Conservation (phyloP, 2,113 vertebrate genomes). For the Aegithalos caudatus region DNA sequence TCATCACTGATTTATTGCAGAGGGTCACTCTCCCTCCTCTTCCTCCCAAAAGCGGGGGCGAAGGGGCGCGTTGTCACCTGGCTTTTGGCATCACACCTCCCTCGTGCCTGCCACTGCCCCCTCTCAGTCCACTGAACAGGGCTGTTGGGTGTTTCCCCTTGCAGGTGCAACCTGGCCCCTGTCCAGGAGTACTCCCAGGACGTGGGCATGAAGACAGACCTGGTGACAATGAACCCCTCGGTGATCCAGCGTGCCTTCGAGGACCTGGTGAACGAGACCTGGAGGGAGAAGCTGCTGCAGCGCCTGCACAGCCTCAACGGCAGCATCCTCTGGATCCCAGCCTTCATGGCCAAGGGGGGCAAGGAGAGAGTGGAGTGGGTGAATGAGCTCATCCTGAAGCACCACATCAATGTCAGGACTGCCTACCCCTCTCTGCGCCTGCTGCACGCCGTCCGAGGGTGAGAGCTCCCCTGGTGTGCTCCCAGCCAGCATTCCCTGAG, state of each 20-base stretch:
- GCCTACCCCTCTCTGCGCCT: slow-evolving; percentile 95
- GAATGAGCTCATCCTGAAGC: slow-evolving; percentile 87
- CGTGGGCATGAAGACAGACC: slow-evolving; percentile 84
- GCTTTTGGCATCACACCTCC: not conserved
- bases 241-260: slow-evolving; percentile 94
- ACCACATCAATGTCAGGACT: slow-evolving; percentile 85
- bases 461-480: slow-evolving; percentile 38
- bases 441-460: slow-evolving; percentile 94
- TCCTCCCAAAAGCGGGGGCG: fast-evolving
- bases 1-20: not conserved
- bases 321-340: slow-evolving; percentile 95
- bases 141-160: not conserved
- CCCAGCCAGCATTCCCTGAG: not conserved
- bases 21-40: not conserved
- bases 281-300: slow-evolving; percentile 85
- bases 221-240: slow-evolving; percentile 97
- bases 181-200: slow-evolving; percentile 88
- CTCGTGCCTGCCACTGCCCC: not conserved
- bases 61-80: not conserved
- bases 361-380: slow-evolving; percentile 93
- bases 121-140: not conserved
- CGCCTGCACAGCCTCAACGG: slow-evolving; percentile 85
- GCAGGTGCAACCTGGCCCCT: slow-evolving; percentile 92
- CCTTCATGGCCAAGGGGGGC: slow-evolving; percentile 95
- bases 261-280: slow-evolving; percentile 87